phyloP scores from a whole-genome alignment of 2,113 vertebrate genomes.

The Pomatostomus ruficeps region DNA sequence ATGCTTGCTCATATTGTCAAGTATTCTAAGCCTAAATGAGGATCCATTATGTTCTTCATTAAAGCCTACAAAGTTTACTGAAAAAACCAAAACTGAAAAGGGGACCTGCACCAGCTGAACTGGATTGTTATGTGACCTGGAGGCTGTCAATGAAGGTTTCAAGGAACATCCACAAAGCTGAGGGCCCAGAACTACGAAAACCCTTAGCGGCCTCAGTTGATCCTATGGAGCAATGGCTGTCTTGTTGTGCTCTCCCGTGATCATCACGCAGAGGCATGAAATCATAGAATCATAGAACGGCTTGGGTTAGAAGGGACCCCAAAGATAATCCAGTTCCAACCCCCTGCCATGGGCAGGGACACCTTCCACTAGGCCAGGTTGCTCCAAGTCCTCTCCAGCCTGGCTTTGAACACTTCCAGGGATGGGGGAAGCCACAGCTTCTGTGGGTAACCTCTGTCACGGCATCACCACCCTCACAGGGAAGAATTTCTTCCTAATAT shows the following conservation, averaged over 20 bases:
- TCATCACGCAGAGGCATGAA: neutral
- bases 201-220: neutral
- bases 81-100: neutral
- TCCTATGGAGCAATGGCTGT: neutral
- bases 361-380: neutral
- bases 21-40: neutral
- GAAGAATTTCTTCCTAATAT: neutral
- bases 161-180: neutral
- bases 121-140: neutral
- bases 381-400: neutral
- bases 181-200: neutral
- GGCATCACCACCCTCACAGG: neutral
- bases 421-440: rapidly evolving
- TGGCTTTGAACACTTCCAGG: neutral
- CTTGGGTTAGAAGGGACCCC: neutral
- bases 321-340: neutral
- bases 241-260: neutral
- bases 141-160: neutral
- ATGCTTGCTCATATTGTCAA: neutral
- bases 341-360: neutral
- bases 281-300: neutral
- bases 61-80: rapidly evolving
- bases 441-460: neutral
- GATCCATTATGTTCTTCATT: neutral
- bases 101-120: neutral